Percentiles rank a stretch among this genome's conserved stretches.
Evolutionary conservation across 2,888 invertebrate genomes (phyloP).

Genomic region (Heliconius ismenius): DNA sequence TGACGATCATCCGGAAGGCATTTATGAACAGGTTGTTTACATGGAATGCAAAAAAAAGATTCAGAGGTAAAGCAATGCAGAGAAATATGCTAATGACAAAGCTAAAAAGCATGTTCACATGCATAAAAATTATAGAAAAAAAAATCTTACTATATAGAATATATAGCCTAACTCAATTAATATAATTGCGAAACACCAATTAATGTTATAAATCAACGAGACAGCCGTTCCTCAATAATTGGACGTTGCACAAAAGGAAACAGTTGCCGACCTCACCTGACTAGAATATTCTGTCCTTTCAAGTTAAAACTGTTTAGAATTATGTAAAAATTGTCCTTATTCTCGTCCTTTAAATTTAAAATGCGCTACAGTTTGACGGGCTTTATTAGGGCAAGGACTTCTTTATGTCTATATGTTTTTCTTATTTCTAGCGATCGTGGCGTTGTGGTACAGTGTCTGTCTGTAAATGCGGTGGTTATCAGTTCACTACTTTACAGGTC

Average conservation of each 20-base stretch:
- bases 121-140: too few species aligned
- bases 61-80: too few species aligned
- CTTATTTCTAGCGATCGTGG: background rate
- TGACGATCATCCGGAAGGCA: too few species aligned
- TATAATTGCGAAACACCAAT: slow-evolving; percentile 11
- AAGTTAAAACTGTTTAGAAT: slow-evolving; percentile 31
- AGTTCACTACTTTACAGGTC: background rate
- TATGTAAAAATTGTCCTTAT: slow-evolving; percentile 44
- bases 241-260: slow-evolving; percentile 29
- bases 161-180: slow-evolving; percentile 6
- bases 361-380: slow-evolving; percentile 26
- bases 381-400: slow-evolving; percentile 33
- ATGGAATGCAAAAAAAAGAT: too few species aligned
- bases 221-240: slow-evolving; percentile 27
- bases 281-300: slow-evolving; percentile 26
- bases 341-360: slow-evolving; percentile 37
- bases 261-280: slow-evolving; percentile 21
- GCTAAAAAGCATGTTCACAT: too few species aligned
- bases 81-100: too few species aligned
- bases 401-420: slow-evolving; percentile 10
- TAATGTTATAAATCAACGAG: slow-evolving; percentile 21
- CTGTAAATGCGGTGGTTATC: background rate
- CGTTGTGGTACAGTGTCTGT: background rate
- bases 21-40: too few species aligned
- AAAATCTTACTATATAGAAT: background rate